phyloP scores from a whole-genome alignment of 2,113 vertebrate species.

The Campylomormyrus numenius region DNA sequence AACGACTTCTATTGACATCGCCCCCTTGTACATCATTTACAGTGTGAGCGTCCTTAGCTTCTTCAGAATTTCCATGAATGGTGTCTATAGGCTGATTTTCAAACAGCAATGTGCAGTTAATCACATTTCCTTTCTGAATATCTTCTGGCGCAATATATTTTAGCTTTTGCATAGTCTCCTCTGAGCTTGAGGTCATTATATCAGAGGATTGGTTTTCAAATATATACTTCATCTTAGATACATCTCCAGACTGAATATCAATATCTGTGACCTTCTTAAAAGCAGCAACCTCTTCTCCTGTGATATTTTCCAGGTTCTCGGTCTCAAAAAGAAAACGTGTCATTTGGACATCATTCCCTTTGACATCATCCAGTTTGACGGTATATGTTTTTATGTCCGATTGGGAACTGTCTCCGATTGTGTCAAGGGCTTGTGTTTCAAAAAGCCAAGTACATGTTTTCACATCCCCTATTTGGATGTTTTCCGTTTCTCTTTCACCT shows the following conservation, averaged over 20 bases:
- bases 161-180: constrained; percentile 68
- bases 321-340: constrained; percentile 82
- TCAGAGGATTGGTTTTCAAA: constrained; percentile 80
- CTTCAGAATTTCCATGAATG: constrained; percentile 59
- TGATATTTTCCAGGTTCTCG: constrained; percentile 72
- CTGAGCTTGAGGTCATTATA: constrained; percentile 72
- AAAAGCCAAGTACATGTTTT: constrained; percentile 84
- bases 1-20: constrained; percentile 73
- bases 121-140: constrained; percentile 78
- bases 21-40: constrained; percentile 77
- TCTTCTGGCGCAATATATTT: constrained; percentile 70
- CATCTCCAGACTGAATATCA: constrained; percentile 76
- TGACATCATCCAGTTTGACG: constrained; percentile 71
- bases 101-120: constrained; percentile 76
- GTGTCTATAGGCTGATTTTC: constrained; percentile 76
- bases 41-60: constrained; percentile 51
- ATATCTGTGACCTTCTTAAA: constrained; percentile 68
- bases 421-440: constrained; percentile 78
- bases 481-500: constrained; percentile 50
- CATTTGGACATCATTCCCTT: constrained; percentile 72
- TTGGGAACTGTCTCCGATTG: constrained; percentile 66
- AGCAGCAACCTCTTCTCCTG: constrained; percentile 59
- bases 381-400: constrained; percentile 58
- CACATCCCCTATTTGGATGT: constrained; percentile 74
- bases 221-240: constrained; percentile 75